Conservation (phyloP, 2,113 vertebrate species). For the Pseudonaja textilis region DNA sequence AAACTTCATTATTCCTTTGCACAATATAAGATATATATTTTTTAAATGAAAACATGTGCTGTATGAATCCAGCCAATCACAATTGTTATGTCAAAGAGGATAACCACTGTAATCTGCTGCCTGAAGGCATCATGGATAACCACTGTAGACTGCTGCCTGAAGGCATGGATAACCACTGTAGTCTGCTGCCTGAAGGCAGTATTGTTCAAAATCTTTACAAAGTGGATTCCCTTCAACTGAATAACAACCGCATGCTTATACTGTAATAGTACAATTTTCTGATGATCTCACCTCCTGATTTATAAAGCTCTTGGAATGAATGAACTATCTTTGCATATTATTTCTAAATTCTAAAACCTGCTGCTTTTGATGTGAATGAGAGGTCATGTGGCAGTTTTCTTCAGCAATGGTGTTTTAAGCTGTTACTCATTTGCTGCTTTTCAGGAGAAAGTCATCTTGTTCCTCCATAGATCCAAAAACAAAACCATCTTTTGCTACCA, state of each 20-base stretch:
- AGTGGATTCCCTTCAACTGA: not conserved
- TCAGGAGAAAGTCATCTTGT: too few species aligned
- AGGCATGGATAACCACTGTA: not conserved
- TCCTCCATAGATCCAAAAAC: not conserved
- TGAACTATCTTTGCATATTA: not conserved
- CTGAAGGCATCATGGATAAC: not conserved
- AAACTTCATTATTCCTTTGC: not conserved
- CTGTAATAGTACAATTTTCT: not conserved
- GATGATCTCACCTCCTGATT: not conserved
- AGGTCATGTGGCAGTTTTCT: not conserved
- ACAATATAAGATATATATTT: not conserved
- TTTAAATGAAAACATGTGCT: not conserved
- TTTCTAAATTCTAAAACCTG: not conserved
- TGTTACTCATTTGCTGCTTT: not conserved
- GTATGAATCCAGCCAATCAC: not conserved
- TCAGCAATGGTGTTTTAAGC: not conserved
- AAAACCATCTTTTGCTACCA: not conserved
- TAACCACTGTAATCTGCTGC: not conserved
- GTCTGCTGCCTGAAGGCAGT: too few species aligned
- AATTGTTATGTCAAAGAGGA: not conserved
- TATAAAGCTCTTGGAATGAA: not conserved
- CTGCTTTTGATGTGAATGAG: not conserved
- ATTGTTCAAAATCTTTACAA: not conserved
- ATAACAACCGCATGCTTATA: not conserved
- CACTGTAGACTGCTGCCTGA: too few species aligned